Evolutionary conservation across 2,888 invertebrate genomes (phyloP), one percentile per base, ranked within the genome.

Genomic region (Muscina levida): DNA sequence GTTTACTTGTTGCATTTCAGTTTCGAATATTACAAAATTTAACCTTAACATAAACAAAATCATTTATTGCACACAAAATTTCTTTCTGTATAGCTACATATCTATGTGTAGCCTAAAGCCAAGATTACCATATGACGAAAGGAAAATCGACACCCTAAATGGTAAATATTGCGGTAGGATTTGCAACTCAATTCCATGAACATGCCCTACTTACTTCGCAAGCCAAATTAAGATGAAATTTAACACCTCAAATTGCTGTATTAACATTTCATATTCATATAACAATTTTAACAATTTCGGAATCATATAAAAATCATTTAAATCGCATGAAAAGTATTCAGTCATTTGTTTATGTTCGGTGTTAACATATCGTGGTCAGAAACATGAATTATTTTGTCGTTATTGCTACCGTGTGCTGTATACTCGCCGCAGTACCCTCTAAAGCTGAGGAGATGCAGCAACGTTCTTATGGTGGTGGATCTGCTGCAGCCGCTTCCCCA

Each of bases 401-500:
- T 3, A 53, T 53, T 5, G 22, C 13, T 10, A 10, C 22, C 19
- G 17, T n/a, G 4, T 13, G 39, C 1, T 62, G 42, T 11, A 11
- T 62, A 1, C 19, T 22, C n/a, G n/a, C 42, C 22, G 10, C 39
- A 42, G 26, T 42, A 19, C 2, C 15, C 1, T 31, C 31, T 5
- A 3, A 31, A 31, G 62, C 62, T 1, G 62, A 62, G 0, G 62
- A 62, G 19, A 62, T 13, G 22, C 13, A 57, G 15, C 26, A 26
- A 4, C 26, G 37, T 31, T 57, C 57, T 1, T 57, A 31, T 57
- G 53, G 53, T 13, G 22, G 48, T 19, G 48, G 48, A 24, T 24
- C 13, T 22, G n/a, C 31, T 5, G 13, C 57, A 13, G 26, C 56
- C 1, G 26, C n/a, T 1, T 8, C 73, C 65, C 81, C n/a, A 62